These are phyloP conservation scores for Colostygia pectinataria DNA, from an alignment of 2,888 invertebrate genomes.

Conservation along the genomic window DNA sequence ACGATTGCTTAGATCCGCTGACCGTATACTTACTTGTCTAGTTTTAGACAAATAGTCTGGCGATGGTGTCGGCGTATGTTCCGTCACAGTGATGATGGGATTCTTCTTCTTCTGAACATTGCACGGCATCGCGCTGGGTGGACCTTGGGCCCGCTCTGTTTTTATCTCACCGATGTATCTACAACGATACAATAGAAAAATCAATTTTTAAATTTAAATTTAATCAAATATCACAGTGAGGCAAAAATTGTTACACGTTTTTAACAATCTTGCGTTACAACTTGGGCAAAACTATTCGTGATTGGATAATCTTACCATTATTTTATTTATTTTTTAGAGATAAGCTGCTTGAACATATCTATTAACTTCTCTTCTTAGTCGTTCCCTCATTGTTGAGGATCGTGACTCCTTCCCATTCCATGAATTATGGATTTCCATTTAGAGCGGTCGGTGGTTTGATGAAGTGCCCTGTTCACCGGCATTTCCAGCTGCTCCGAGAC, in stretches of 20 bases:
- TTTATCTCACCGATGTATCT: constrained; percentile 89
- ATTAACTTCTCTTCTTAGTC: too few species aligned
- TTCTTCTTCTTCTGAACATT: constrained; percentile 88
- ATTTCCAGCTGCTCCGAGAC: too few species aligned
- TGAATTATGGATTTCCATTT: too few species aligned
- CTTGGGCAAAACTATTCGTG: too few species aligned
- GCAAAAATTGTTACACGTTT: too few species aligned
- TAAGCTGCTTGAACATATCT: not conserved
- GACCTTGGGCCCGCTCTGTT: constrained; percentile 84
- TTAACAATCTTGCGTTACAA: too few species aligned
- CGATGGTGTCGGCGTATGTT: constrained; percentile 96
- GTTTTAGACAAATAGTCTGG: constrained; percentile 90
- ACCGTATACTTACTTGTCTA: constrained; percentile 82
- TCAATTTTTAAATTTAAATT: not conserved
- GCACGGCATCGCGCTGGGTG: constrained; percentile 74
- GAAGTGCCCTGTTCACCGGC: too few species aligned
- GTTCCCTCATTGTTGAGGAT: too few species aligned
- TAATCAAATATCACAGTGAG: too few species aligned
- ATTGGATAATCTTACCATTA: not conserved
- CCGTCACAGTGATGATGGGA: constrained; percentile 98
- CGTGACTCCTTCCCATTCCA: too few species aligned
- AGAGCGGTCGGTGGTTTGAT: too few species aligned
- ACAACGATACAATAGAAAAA: not conserved
- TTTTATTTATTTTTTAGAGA: not conserved
- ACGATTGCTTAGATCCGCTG: too few species aligned